Evolutionary conservation across 2,797 vertebrate species (phyloP).

Genomic region (Lerista edwardsae): DNA sequence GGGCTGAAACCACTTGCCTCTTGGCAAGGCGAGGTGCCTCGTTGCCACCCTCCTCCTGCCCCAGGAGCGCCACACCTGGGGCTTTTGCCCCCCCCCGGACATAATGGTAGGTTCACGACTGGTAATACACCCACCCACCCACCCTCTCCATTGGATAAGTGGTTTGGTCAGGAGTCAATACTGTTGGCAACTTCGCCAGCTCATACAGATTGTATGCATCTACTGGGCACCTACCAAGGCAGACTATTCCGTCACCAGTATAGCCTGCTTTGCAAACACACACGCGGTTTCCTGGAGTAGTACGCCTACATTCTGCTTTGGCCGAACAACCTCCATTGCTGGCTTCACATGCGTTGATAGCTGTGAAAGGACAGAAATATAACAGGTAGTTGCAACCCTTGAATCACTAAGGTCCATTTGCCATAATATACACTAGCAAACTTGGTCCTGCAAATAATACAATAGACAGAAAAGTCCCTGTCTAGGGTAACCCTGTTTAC

Average conservation of each 20-base stretch:
- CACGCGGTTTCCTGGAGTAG: conserved; percentile 81
- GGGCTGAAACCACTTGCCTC: too few species aligned
- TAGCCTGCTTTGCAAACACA: conserved; percentile 84
- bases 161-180: not conserved
- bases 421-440: not conserved
- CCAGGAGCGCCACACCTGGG: too few species aligned
- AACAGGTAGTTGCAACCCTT: not conserved
- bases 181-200: not conserved
- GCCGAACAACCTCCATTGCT: conserved; percentile 87
- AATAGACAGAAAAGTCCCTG: not conserved
- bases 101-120: too few species aligned
- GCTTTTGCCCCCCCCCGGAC: too few species aligned
- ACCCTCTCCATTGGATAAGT: too few species aligned
- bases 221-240: conserved; percentile 78
- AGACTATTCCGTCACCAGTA: conserved; percentile 87
- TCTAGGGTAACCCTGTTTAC: too few species aligned
- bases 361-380: conserved; percentile 65
- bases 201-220: not conserved
- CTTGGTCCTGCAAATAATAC: not conserved
- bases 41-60: too few species aligned
- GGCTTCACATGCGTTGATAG: conserved; percentile 80
- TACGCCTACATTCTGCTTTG: conserved; percentile 85
- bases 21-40: too few species aligned
- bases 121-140: too few species aligned
- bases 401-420: not conserved